A percentile compares a stretch with the other conserved stretches of the same genome.
phyloP scores from a whole-genome alignment of 1,140 invertebrate genomes.

The Anastrepha ludens region DNA sequence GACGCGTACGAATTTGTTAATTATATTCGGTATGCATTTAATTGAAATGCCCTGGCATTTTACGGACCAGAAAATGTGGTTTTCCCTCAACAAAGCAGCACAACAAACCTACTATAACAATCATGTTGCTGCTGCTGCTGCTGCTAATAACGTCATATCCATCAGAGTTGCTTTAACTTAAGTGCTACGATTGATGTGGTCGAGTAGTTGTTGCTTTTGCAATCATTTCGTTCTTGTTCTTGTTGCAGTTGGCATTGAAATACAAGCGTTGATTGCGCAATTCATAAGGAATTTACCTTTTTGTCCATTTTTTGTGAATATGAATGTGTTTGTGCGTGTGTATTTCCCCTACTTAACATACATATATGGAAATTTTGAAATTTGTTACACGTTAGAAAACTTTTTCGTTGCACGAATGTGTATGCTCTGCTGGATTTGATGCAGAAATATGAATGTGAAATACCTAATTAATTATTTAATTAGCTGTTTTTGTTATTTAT shows the following conservation, averaged over 20 bases:
- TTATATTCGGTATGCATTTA: constrained; percentile 51
- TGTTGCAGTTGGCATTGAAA: constrained; percentile 39
- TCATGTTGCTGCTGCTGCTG: not conserved
- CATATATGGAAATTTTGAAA: too few relatives aligned
- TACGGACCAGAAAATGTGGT: constrained; percentile 49
- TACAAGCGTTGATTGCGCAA: constrained; percentile 33
- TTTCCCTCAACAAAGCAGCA: constrained; percentile 42
- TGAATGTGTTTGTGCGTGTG: not conserved
- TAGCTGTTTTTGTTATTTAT: too few relatives aligned
- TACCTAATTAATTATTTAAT: too few relatives aligned
- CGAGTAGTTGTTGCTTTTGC: not conserved
- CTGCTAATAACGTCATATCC: constrained; percentile 34
- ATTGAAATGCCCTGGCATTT: constrained; percentile 49
- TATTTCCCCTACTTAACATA: too few relatives aligned
- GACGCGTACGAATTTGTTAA: constrained; percentile 43
- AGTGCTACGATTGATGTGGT: not conserved
- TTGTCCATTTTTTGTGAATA: not conserved
- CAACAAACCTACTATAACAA: constrained; percentile 4
- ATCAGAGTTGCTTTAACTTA: constrained; percentile 5
- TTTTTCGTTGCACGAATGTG: too few relatives aligned
- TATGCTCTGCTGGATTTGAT: too few relatives aligned
- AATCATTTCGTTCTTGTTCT: not conserved
- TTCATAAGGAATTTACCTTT: constrained; percentile 22
- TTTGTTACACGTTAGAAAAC: too few relatives aligned
- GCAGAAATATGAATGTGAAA: too few relatives aligned